Evolutionary conservation across 2,888 invertebrate genomes (phyloP), one percentile per base, ranked within the genome.

Genomic region (Cyclophora albipunctata): DNA sequence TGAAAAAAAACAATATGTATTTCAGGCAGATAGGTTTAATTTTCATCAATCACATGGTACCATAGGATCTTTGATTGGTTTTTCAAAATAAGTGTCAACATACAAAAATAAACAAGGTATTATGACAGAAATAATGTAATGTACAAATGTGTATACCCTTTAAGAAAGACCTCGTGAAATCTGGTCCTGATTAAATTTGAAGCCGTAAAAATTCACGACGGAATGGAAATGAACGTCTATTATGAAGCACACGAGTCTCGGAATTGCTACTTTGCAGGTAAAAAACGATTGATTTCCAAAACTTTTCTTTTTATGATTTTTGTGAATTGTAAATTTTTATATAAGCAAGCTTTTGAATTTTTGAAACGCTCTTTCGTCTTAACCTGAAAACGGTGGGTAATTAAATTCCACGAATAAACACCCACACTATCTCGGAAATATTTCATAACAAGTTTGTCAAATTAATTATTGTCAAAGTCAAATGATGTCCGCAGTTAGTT

Each of bases 171-270:
- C 58, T 58, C 60, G 63, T 60, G 58, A 67, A 69, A 69, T 63
- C 67, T 63, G 62, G 54, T 62, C 68, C 64, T 81, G 76, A 81
- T 80, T 81, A 79, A 80, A 78, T 75, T 73, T 68, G 76, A 79
- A 78, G 67, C 80, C 80, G 59, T 80, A 78, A 78, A 79, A 80
- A 75, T 71, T 76, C 72, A 76, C 69, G 69, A 62, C 62, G 20
- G 56, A 59, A 54, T 57, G 54, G 50, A 59, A 65, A 62, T 57
- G 62, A 51, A 57, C 57, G 50, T 54, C 57, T 55, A 54, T 61
- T 60, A 51, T 50, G 50, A 50, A 44, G 45, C 46, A 49, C 46
- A 53, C 50, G 48, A 52, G 52, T 48, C 50, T 41, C 47, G 40
- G 50, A 49, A 50, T 48, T 52, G 49, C 51, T 47, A 42, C 40